Conservation (phyloP, 1,140 invertebrate genomes). For the Drosophila pallidifrons region DNA sequence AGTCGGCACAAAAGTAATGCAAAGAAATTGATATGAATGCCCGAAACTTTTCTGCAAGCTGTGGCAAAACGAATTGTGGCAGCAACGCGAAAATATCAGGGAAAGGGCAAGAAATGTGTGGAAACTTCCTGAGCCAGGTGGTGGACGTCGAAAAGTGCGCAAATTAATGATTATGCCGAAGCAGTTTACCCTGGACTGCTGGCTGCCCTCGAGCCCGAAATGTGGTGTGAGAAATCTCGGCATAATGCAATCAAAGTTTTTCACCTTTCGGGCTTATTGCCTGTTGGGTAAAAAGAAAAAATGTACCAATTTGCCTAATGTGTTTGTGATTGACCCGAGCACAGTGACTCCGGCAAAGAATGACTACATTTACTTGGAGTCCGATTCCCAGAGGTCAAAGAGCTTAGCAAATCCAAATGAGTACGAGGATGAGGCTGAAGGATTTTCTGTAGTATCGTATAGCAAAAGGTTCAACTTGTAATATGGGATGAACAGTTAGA, state of each 20-base stretch:
- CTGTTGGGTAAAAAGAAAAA: conserved; percentile 52
- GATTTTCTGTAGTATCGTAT: not conserved
- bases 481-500: too few species aligned
- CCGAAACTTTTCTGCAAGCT: conserved; percentile 69
- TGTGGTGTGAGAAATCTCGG: conserved; percentile 60
- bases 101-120: conserved; percentile 44
- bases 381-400: conserved; percentile 31
- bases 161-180: conserved; percentile 75
- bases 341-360: conserved; percentile 14
- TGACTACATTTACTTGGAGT: conserved; percentile 21
- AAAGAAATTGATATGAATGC: conserved; percentile 77
- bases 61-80: conserved; percentile 36
- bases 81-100: not conserved
- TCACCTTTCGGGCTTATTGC: conserved; percentile 55
- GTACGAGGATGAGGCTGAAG: not conserved
- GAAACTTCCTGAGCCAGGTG: conserved; percentile 62
- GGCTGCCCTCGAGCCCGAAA: not conserved
- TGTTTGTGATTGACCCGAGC: conserved; percentile 68
- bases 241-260: conserved; percentile 76
- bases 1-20: conserved; percentile 60
- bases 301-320: conserved; percentile 77
- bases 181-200: conserved; percentile 23
- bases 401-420: conserved; percentile 16
- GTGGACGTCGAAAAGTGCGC: conserved; percentile 47
- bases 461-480: not conserved